Evolutionary conservation across 2,113 vertebrate species (phyloP).

Genomic region (Solenodon paradoxus): DNA sequence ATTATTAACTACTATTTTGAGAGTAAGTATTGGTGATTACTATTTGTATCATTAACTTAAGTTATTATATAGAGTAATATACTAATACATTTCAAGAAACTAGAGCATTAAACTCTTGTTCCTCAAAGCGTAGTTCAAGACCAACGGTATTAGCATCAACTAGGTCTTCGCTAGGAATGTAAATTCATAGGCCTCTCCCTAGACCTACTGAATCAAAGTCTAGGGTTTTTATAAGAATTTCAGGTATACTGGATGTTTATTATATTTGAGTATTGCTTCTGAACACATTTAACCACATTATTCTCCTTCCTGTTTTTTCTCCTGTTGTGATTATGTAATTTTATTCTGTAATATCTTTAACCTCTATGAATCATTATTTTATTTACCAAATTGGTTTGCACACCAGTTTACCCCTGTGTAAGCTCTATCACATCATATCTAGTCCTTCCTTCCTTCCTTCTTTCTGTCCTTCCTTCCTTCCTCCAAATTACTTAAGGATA

Average conservation of each 20-base stretch:
- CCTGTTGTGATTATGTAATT: not conserved
- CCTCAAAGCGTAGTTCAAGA: not conserved
- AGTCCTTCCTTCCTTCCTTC: not conserved
- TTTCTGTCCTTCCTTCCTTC: not conserved
- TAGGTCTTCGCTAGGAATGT: not conserved
- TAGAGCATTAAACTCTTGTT: not conserved
- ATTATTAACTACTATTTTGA: not conserved
- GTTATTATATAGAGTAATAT: not conserved
- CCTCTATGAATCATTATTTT: not conserved
- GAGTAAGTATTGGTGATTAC: not conserved
- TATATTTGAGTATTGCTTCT: not conserved
- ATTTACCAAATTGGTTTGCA: not conserved
- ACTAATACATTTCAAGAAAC: not conserved
- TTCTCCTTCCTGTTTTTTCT: not conserved
- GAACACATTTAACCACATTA: not conserved
- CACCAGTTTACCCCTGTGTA: not conserved
- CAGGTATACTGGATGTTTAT: not conserved
- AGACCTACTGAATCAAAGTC: not conserved
- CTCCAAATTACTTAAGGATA: too few species aligned
- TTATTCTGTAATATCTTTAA: not conserved
- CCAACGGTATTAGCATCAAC: not conserved
- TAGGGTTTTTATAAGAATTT: not conserved
- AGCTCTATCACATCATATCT: too few species aligned
- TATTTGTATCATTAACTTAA: not conserved
- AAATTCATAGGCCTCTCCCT: not conserved